A percentile compares a stretch with the other conserved stretches of the same genome.
phyloP scores from a whole-genome alignment of 2,113 vertebrate species.

The Azemiops feae region DNA sequence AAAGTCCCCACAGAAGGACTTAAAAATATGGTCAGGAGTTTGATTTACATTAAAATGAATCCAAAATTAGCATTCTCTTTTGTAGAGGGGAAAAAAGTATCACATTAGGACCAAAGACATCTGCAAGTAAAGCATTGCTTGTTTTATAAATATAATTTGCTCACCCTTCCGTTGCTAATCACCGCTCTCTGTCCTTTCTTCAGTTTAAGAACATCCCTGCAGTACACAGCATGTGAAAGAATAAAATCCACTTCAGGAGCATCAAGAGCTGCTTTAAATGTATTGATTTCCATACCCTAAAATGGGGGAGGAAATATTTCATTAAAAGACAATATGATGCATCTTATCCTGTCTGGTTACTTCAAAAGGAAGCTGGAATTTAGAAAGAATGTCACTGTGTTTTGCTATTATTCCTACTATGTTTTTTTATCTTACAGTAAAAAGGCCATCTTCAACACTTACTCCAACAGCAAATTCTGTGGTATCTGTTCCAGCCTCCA shows the following conservation, averaged over 20 bases:
- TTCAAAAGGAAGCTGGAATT: not conserved
- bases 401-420: not conserved
- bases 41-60: not conserved
- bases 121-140: not conserved
- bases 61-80: not conserved
- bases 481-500: conserved; percentile 78
- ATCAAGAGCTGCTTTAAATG: conserved; percentile 87
- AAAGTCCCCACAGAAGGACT: not conserved
- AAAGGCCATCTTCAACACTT: conserved; percentile 43
- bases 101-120: accelerated
- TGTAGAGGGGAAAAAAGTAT: not conserved
- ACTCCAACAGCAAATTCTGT: conserved; percentile 91
- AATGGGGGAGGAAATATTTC: conserved; percentile 43
- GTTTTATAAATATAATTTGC: conserved; percentile 20
- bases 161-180: conserved; percentile 96
- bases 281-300: conserved; percentile 90
- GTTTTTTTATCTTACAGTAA: not conserved
- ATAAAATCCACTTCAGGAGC: conserved; percentile 86
- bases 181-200: conserved; percentile 91
- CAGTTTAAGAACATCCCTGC: conserved; percentile 90
- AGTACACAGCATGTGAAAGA: conserved; percentile 88
- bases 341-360: not conserved
- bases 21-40: not conserved
- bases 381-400: not conserved
- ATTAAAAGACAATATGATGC: conserved; percentile 5